These are phyloP conservation scores for Mamestra brassicae DNA, from an alignment of 2,888 invertebrate species.

Conservation along the genomic window DNA sequence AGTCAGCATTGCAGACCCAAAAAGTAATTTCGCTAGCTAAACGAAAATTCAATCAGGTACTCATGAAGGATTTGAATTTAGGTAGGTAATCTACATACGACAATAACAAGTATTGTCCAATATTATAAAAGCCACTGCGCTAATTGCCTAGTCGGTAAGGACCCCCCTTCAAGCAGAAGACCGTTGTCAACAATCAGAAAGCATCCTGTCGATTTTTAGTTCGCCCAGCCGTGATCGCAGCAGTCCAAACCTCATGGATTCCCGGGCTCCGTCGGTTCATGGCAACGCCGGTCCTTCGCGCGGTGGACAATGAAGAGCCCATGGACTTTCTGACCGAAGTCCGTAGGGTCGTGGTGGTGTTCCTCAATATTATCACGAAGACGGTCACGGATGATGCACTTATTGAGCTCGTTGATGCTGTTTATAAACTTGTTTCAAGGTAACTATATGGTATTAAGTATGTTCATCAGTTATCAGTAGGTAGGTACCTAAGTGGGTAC, in stretches of 20 bases:
- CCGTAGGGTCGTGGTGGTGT: conserved; percentile 93
- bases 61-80: too few species aligned
- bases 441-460: conserved; percentile 32
- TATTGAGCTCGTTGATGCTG: conserved; percentile 87
- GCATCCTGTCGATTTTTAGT: conserved; percentile 64
- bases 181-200: not conserved
- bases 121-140: not conserved
- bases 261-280: conserved; percentile 90
- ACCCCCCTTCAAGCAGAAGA: not conserved
- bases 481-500: too few species aligned
- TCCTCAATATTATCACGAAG: conserved; percentile 91
- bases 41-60: too few species aligned
- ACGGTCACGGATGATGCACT: conserved; percentile 81
- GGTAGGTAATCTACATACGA: too few species aligned
- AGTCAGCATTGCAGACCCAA: not conserved
- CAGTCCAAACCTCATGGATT: conserved; percentile 78
- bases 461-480: too few species aligned
- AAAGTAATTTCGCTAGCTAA: not conserved
- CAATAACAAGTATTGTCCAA: too few species aligned
- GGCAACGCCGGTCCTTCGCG: conserved; percentile 91
- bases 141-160: not conserved
- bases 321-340: conserved; percentile 94
- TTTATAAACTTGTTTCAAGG: conserved; percentile 84
- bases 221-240: conserved; percentile 77
- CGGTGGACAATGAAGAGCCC: conserved; percentile 92